phyloP scores from a whole-genome alignment of 92 coral and sea anemone species.

The Micromussa lordhowensis region DNA sequence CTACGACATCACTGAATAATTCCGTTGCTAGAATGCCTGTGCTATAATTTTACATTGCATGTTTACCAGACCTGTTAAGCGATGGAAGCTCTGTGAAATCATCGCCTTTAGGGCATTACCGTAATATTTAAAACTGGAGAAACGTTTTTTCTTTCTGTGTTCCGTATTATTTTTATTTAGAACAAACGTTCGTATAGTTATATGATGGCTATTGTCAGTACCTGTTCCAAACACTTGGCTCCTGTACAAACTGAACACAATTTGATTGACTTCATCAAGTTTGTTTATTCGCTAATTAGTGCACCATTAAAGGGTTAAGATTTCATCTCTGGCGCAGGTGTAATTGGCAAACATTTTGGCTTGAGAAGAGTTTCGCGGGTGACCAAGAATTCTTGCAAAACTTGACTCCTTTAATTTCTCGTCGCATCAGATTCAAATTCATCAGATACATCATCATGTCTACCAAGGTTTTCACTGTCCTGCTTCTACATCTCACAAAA shows the following conservation, averaged over 20 bases:
- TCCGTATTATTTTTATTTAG: background rate
- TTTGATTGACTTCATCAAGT: background rate
- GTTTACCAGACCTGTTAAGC: background rate
- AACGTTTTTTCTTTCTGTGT: background rate
- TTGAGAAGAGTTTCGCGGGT: background rate
- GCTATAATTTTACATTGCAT: background rate
- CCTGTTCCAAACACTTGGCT: background rate
- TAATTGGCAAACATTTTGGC: background rate
- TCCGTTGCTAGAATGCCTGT: background rate
- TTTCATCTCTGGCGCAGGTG: too few relatives aligned
- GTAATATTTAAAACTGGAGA: too few relatives aligned
- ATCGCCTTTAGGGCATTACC: background rate
- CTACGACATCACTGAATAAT: slow-evolving; percentile 24
- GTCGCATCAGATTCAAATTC: too few relatives aligned
- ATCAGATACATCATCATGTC: too few relatives aligned
- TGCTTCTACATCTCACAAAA: background rate
- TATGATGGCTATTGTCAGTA: too few relatives aligned
- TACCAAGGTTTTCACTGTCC: too few relatives aligned
- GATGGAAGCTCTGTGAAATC: background rate
- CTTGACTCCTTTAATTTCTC: too few relatives aligned
- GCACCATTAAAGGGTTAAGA: background rate
- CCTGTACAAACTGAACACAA: background rate
- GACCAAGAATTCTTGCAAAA: background rate
- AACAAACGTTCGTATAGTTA: background rate
- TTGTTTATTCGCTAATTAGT: background rate